Evolutionary conservation across 2,113 vertebrate species (phyloP).

Genomic region (Paradisaea rubra): DNA sequence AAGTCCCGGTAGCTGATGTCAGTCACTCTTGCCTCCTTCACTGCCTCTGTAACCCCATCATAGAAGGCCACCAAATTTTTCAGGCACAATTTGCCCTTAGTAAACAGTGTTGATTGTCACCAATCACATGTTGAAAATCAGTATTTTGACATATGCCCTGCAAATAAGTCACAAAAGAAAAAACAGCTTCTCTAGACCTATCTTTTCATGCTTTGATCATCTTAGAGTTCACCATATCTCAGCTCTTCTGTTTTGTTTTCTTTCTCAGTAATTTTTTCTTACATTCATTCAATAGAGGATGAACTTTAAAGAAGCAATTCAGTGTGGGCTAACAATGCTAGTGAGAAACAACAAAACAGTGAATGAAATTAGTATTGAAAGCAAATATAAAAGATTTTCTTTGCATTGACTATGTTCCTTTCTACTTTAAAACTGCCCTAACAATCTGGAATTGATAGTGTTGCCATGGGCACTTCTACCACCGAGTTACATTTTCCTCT

Average conservation of each 20-base stretch:
- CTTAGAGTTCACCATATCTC: neutral
- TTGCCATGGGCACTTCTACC: neutral
- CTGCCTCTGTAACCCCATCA: neutral
- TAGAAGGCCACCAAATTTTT: neutral
- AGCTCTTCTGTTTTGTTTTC: neutral
- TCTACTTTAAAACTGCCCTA: neutral
- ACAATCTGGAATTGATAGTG: neutral
- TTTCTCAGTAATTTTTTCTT: neutral
- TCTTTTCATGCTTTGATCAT: neutral
- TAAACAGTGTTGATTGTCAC: neutral
- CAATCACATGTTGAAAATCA: neutral
- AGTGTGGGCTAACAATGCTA: neutral
- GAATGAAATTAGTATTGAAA: neutral
- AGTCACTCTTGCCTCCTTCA: neutral
- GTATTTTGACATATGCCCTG: neutral
- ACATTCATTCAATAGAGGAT: neutral
- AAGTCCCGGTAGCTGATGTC: neutral
- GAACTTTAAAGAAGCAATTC: neutral
- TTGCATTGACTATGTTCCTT: neutral
- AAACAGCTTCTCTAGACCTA: neutral
- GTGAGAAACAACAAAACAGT: neutral
- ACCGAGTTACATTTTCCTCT: neutral
- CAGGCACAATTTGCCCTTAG: neutral
- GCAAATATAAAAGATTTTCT: neutral
- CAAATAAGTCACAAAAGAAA: neutral